Evolutionary conservation across 2,797 vertebrate genomes (phyloP), one percentile per base, ranked within the genome.

Genomic region (Linurgus olivaceus): DNA sequence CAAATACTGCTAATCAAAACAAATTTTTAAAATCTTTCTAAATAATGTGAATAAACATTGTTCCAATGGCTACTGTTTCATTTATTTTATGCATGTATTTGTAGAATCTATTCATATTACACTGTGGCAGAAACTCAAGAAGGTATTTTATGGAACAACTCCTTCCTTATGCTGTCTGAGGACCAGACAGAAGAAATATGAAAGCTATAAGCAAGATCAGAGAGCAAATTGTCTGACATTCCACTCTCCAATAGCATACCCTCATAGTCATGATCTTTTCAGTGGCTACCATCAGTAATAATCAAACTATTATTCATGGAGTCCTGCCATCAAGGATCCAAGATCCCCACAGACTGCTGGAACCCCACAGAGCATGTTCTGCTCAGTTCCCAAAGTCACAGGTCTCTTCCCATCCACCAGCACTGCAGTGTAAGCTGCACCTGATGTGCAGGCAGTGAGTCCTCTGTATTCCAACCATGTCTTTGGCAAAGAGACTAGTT

Each of bases 231-330:
- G 52, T 61, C 70, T 63, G 52, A 71, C 24, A 24, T 48, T 25
- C 33, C 17, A 45, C 7, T 6, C 48, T 70, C 20, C 48, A 62
- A 10, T 0, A 73, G 24, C 0, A 0, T 14, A 18, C 14, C 16
- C 28, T 48, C 40, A 38, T 4, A 78, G 50, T 37, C 37, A 15
- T 20, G 14, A 65, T 26, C 4, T 79, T 75, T 75, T 52, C 66
- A 72, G 50, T 11, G 44, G 11, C 26, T 38, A 59, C 7, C 44
- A 52, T 31, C 18, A 52, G 33, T 61, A 90, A 58, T 5, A 58
- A 52, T 13, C 33, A 62, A 93, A 68, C 25, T 40, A 6, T 12
- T 77, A 58, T 23, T 75, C 25, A 29, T 11, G 23, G 18, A 84
- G 17, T 13, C 11, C 37, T 61, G 9, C 25, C 52, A 11, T 26